Evolutionary conservation across 2,888 invertebrate species (phyloP).

Genomic region (Micoletzkya japonica): DNA sequence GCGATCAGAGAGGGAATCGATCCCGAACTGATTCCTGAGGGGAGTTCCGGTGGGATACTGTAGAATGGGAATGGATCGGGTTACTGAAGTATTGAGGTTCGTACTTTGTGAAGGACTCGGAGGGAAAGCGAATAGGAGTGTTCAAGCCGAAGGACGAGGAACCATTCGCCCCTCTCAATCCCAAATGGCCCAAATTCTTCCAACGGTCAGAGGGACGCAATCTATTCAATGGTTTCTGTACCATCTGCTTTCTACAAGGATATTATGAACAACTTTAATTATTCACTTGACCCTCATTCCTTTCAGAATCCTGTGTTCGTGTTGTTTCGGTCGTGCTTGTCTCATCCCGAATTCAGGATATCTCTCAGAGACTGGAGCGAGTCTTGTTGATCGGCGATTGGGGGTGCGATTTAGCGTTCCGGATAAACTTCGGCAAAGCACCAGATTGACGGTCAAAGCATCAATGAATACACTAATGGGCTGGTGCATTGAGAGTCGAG

Average conservation of each 20-base stretch:
- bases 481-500: too few species aligned
- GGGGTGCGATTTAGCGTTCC: conserved; percentile 61
- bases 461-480: too few species aligned
- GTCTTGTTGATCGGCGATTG: conserved; percentile 87
- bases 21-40: conserved; percentile 52
- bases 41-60: conserved; percentile 48
- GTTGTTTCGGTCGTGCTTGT: conserved; percentile 97
- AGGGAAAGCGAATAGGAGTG: conserved; percentile 80
- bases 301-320: conserved; percentile 71
- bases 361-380: conserved; percentile 97
- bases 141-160: conserved; percentile 99
- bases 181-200: conserved; percentile 99
- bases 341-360: conserved; percentile 96
- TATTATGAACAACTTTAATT: too few species aligned
- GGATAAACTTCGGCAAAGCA: too few species aligned
- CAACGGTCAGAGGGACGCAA: too few species aligned
- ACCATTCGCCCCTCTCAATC: conserved; percentile 94
- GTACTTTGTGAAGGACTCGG: conserved; percentile 92
- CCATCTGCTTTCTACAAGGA: too few species aligned
- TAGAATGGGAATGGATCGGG: too few species aligned
- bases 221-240: too few species aligned
- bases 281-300: too few species aligned
- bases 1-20: conserved; percentile 48
- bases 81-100: conserved; percentile 84
- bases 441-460: too few species aligned